Evolutionary conservation across 2,888 invertebrate species (phyloP).

Genomic region (Pseudococcus longispinus): DNA sequence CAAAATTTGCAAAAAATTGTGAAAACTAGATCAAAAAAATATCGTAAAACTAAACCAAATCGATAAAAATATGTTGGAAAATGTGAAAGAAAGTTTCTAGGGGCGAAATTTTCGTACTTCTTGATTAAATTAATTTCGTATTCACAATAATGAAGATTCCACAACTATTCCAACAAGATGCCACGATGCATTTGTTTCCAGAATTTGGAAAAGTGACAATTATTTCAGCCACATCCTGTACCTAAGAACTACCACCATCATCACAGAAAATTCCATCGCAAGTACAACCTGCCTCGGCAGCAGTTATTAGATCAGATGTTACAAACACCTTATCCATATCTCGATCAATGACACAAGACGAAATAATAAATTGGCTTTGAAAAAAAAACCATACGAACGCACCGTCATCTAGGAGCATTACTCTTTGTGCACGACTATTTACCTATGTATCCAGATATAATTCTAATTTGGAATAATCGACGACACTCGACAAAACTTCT

Average conservation of each 20-base stretch:
- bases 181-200: too few species aligned
- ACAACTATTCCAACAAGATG: too few species aligned
- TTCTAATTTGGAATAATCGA: conserved; percentile 2
- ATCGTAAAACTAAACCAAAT: too few species aligned
- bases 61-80: too few species aligned
- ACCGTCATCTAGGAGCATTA: not conserved
- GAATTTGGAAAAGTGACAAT: too few species aligned
- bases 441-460: not conserved
- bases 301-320: not conserved
- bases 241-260: not conserved
- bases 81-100: too few species aligned
- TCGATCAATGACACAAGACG: not conserved
- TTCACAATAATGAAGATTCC: too few species aligned
- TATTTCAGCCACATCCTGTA: not conserved
- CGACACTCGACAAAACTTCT: not conserved
- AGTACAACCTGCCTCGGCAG: not conserved
- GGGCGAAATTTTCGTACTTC: too few species aligned
- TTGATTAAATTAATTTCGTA: too few species aligned
- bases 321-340: not conserved
- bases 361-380: not conserved
- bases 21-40: too few species aligned
- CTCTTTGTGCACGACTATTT: not conserved
- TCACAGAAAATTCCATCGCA: not conserved
- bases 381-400: too few species aligned
- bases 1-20: too few species aligned